phyloP scores from a whole-genome alignment of 1,140 invertebrate genomes.

The Heliconius hewitsoni region DNA sequence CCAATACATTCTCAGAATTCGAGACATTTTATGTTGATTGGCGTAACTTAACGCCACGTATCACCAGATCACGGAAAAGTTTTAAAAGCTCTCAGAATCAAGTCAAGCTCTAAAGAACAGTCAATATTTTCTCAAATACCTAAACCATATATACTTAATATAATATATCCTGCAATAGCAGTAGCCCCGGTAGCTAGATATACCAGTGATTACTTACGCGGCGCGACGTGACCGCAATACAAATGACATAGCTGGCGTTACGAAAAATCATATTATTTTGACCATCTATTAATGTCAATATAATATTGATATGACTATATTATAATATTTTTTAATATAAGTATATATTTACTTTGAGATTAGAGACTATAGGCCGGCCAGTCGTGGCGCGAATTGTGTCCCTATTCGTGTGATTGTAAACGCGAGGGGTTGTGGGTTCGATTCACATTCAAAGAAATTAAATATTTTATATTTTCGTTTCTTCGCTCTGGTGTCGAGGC shows the following conservation, averaged over 20 bases:
- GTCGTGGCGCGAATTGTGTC: too few species aligned
- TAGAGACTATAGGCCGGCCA: too few species aligned
- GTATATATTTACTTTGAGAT: neutral
- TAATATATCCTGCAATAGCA: neutral
- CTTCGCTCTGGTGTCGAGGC: too few species aligned
- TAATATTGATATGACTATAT: neutral
- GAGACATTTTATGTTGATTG: neutral
- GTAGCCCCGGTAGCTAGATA: slow-evolving; percentile 52
- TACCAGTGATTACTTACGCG: slow-evolving; percentile 46
- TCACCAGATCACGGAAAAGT: neutral
- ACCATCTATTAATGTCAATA: slow-evolving; percentile 17
- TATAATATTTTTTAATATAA: neutral
- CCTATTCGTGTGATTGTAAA: too few species aligned
- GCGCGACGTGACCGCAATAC: slow-evolving; percentile 47
- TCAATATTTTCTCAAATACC: neutral
- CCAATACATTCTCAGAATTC: too few species aligned
- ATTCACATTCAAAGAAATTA: too few species aligned
- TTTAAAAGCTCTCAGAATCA: too few species aligned
- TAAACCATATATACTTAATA: neutral
- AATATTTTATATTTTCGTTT: too few species aligned
- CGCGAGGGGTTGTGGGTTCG: too few species aligned
- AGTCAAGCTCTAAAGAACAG: too few species aligned
- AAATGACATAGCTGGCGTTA: slow-evolving; percentile 16
- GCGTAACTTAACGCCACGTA: neutral
- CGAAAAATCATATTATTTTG: slow-evolving; percentile 17